Evolutionary conservation across 2,888 invertebrate species (phyloP).

Genomic region (Ellobium chinense): DNA sequence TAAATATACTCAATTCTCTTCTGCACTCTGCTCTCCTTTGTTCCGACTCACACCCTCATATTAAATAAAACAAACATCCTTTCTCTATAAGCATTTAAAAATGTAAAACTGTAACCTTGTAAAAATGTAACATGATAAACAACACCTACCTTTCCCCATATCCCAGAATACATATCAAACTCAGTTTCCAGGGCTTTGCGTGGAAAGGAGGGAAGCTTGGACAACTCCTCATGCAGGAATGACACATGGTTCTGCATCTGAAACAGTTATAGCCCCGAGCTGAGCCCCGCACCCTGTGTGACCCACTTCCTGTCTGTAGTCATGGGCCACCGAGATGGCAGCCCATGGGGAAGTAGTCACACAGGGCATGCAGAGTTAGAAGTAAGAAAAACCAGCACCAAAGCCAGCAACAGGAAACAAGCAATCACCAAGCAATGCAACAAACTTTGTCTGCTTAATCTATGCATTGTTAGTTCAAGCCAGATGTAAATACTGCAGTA

Average conservation of each 20-base stretch:
- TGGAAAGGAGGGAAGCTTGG: constrained; percentile 98
- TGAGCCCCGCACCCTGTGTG: constrained; percentile 44
- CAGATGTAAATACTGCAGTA: too few species aligned
- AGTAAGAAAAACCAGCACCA: not conserved
- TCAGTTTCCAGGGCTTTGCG: constrained; percentile 98
- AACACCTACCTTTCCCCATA: constrained; percentile 86
- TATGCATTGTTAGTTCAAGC: too few species aligned
- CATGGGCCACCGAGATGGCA: not conserved
- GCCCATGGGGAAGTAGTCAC: constrained; percentile 40
- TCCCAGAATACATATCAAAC: constrained; percentile 83
- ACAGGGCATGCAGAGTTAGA: constrained; percentile 45
- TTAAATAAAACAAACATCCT: too few species aligned
- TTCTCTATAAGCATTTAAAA: too few species aligned
- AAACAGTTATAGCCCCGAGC: constrained; percentile 48
- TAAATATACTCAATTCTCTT: too few species aligned
- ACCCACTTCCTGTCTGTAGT: constrained; percentile 29
- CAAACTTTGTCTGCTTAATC: too few species aligned
- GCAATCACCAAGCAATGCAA: constrained; percentile 20
- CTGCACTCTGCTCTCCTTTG: too few species aligned
- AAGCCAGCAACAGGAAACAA: constrained; percentile 3
- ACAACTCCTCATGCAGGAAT: constrained; percentile 98
- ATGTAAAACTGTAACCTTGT: too few species aligned
- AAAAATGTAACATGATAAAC: not conserved
- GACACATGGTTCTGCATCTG: constrained; percentile 97
- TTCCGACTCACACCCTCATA: too few species aligned